A percentile compares a stretch with the other conserved stretches of the same genome.
Conservation (phyloP, 2,797 vertebrate genomes). For the Moxostoma hubbsi region DNA sequence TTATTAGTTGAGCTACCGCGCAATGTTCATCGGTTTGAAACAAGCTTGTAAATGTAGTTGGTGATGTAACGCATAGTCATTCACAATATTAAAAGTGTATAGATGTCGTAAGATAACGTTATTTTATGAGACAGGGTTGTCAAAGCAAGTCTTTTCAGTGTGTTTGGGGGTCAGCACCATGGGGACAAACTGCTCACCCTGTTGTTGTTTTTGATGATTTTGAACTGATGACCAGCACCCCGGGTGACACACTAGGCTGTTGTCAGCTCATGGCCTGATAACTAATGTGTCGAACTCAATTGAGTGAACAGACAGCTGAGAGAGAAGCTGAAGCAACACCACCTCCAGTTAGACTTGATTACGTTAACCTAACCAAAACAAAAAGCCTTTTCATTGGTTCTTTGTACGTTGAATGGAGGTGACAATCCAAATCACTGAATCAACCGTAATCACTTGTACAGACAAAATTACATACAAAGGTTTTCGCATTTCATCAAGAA, state of each 20-base stretch:
- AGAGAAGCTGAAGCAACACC: neutral
- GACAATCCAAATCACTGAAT: no score
- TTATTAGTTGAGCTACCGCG: no score
- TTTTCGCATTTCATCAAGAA: no score
- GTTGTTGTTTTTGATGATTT: constrained; percentile 14
- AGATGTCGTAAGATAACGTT: no score
- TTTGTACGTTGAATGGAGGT: neutral
- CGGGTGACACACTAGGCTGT: constrained; percentile 32
- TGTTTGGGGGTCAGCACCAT: constrained; percentile 6
- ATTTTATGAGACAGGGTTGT: no score
- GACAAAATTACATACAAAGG: no score
- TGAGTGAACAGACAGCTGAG: constrained; percentile 13
- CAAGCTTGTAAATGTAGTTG: no score
- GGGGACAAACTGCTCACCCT: constrained; percentile 10
- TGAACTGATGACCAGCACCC: constrained; percentile 5
- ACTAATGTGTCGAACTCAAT: constrained; percentile 52
- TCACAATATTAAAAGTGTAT: no score
- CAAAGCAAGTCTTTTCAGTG: no score
- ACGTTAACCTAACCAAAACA: neutral
- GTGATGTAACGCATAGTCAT: no score
- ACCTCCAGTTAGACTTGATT: neutral
- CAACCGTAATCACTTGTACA: no score
- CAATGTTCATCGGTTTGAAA: no score
- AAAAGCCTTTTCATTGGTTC: neutral
- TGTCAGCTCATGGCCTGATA: constrained; percentile 50